Conservation (phyloP, 2,888 invertebrate species). For the Phorcus lineatus region DNA sequence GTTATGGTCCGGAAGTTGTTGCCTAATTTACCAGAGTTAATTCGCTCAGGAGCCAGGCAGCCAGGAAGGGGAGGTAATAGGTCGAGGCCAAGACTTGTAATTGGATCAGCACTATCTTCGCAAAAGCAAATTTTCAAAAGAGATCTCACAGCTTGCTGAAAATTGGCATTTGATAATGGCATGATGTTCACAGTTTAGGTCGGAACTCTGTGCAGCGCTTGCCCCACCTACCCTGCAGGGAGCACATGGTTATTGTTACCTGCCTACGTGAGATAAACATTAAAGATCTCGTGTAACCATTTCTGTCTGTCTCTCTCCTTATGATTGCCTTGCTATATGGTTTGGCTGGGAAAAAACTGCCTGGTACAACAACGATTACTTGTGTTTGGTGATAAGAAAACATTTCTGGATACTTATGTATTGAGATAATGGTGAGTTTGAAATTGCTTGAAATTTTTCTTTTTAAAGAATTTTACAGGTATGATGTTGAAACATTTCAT, state of each 20-base stretch:
- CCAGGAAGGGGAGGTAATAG: background rate
- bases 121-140: background rate
- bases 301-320: no score
- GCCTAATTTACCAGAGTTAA: constrained; percentile 6
- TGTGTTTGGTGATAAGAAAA: no score
- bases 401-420: no score
- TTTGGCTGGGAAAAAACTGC: no score
- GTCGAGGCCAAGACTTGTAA: background rate
- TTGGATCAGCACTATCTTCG: background rate
- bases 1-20: constrained; percentile 6
- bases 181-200: background rate
- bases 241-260: background rate
- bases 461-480: no score
- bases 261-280: no score
- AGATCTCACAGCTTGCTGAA: background rate
- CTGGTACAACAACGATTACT: no score
- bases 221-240: background rate
- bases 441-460: no score
- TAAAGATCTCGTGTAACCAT: no score
- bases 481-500: no score
- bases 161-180: background rate
- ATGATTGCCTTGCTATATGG: no score
- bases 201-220: background rate
- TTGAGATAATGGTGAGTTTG: no score
- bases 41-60: background rate